phyloP scores from a whole-genome alignment of 1,140 invertebrate species.

The Rhizoglyphus robini region DNA sequence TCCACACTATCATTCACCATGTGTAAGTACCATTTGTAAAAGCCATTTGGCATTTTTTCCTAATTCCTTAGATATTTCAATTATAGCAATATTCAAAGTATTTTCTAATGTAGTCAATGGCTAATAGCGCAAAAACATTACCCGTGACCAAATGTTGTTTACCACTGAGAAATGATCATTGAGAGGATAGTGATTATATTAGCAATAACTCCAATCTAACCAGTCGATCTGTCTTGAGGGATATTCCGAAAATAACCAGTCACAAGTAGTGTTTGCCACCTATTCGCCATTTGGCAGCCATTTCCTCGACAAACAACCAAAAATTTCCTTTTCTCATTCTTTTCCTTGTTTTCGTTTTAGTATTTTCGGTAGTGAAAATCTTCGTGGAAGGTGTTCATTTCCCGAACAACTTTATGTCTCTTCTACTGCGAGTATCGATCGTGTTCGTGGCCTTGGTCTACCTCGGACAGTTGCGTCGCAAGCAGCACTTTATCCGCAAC shows the following conservation, averaged over 20 bases:
- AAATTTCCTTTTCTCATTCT: too few relatives aligned
- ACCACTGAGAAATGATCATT: too few relatives aligned
- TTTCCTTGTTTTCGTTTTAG: not conserved
- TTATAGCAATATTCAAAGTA: not conserved
- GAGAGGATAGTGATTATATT: too few relatives aligned
- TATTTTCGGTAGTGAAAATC: slow-evolving; percentile 2
- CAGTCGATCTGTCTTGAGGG: too few relatives aligned
- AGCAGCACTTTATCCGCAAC: not conserved
- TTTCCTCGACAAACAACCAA: too few relatives aligned
- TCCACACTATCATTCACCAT: not conserved
- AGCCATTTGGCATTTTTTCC: not conserved
- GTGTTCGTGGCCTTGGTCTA: slow-evolving; percentile 4
- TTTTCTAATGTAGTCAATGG: too few relatives aligned
- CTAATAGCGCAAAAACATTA: too few relatives aligned
- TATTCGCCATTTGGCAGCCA: too few relatives aligned
- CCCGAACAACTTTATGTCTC: slow-evolving; percentile 2
- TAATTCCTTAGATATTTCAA: not conserved
- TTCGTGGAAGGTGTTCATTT: slow-evolving; percentile 1
- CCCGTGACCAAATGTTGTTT: too few relatives aligned
- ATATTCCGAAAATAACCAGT: too few relatives aligned
- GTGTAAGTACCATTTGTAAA: not conserved
- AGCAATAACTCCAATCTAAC: too few relatives aligned
- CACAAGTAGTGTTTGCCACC: too few relatives aligned
- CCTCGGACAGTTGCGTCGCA: not conserved
- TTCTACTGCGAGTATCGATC: slow-evolving; percentile 7